Evolutionary conservation across 2,888 invertebrate species (phyloP).

Genomic region (Acheta domesticus): DNA sequence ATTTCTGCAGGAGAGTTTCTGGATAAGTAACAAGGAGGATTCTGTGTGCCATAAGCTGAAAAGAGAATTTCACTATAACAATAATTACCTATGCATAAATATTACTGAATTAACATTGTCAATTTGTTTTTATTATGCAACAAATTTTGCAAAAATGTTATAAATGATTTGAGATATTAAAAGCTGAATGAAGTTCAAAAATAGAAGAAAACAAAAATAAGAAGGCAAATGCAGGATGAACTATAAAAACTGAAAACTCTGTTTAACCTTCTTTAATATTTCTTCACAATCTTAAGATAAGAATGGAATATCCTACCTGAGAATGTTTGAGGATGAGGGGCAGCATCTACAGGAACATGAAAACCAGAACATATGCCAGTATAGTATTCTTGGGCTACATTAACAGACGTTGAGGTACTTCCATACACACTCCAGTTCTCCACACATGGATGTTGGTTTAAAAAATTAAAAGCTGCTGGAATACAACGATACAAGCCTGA

Average conservation of each 20-base stretch:
- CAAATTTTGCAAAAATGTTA: no score
- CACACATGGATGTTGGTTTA: not conserved
- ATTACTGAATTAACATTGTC: no score
- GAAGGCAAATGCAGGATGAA: no score
- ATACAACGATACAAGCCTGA: slow-evolving; percentile 19
- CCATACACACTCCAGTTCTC: not conserved
- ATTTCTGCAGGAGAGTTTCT: not conserved
- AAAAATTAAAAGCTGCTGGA: slow-evolving; percentile 23
- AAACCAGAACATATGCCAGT: not conserved
- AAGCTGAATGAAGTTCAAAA: no score
- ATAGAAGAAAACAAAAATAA: no score
- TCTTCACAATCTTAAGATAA: not conserved
- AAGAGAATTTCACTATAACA: no score
- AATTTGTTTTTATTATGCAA: no score
- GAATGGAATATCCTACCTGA: not conserved
- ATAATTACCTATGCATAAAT: no score
- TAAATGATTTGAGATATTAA: no score
- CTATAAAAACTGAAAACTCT: no score
- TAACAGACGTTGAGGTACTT: not conserved
- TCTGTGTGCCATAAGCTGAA: not conserved
- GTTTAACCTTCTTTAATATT: no score
- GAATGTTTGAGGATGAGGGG: not conserved
- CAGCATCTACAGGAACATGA: not conserved
- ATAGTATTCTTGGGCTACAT: not conserved
- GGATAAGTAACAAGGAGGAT: not conserved